A percentile compares a stretch with the other conserved stretches of the same genome.
phyloP scores from a whole-genome alignment of 2,888 invertebrate genomes.

The Athalia rosae region DNA sequence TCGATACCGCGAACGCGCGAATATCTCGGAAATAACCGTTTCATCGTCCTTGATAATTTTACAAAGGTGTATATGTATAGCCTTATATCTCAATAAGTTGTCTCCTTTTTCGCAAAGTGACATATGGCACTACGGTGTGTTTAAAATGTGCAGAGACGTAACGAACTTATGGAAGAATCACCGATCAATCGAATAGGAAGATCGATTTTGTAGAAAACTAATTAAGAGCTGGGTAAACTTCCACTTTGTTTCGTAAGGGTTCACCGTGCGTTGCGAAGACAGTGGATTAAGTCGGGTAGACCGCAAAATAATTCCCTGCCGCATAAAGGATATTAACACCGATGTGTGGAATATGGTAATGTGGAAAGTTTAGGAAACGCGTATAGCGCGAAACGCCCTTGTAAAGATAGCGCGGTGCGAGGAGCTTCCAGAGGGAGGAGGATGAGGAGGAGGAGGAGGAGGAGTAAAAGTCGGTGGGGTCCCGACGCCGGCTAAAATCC shows the following conservation, averaged over 20 bases:
- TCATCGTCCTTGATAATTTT: too few relatives aligned
- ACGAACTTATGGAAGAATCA: too few relatives aligned
- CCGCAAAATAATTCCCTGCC: conserved; percentile 33
- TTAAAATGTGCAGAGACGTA: too few relatives aligned
- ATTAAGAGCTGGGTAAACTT: background rate
- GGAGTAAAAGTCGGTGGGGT: background rate
- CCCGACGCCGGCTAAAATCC: conserved; percentile 31
- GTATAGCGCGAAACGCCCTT: background rate
- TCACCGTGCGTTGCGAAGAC: conserved; percentile 10
- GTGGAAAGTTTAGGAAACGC: conserved; percentile 36
- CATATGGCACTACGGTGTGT: too few relatives aligned
- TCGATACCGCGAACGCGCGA: background rate
- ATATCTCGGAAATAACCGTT: background rate
- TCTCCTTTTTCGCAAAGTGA: too few relatives aligned
- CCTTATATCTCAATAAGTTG: too few relatives aligned
- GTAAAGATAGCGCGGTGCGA: background rate
- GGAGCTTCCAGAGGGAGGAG: background rate
- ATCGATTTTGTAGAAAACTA: background rate
- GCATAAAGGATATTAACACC: conserved; percentile 47
- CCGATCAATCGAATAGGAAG: too few relatives aligned
- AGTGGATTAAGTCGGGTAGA: conserved; percentile 20
- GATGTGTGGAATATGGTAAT: conserved; percentile 61
- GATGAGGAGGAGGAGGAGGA: conserved; percentile 4
- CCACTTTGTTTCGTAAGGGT: background rate
- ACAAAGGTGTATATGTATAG: too few relatives aligned